Evolutionary conservation across 2,888 invertebrate species (phyloP).

Genomic region (Tineola bisselliella): DNA sequence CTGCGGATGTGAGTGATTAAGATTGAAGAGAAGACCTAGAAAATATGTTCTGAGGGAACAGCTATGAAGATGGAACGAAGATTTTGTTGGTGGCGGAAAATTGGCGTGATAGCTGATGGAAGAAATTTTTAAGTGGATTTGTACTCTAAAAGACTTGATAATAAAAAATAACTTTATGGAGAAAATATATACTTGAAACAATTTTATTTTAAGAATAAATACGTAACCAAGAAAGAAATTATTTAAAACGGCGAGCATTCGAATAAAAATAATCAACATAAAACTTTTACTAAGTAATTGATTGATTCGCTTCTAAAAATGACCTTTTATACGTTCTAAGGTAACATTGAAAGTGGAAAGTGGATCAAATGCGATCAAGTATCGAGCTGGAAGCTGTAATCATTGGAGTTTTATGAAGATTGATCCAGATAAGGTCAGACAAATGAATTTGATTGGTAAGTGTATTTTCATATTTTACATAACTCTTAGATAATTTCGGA

Average conservation of each 20-base stretch:
- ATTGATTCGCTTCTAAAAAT: conserved; percentile 6
- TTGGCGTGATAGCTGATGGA: no score
- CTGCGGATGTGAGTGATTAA: background rate
- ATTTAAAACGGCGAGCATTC: background rate
- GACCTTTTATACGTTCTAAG: conserved; percentile 9
- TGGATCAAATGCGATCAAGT: conserved; percentile 8
- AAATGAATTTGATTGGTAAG: conserved; percentile 7
- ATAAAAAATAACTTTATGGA: no score
- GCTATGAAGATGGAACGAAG: background rate
- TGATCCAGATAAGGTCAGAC: background rate
- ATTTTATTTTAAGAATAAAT: background rate
- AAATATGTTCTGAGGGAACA: background rate
- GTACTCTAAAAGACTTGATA: no score
- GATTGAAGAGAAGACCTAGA: background rate
- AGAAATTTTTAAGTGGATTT: no score
- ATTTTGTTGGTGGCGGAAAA: no score
- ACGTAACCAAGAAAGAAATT: background rate
- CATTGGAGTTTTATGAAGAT: background rate
- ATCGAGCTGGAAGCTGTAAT: background rate
- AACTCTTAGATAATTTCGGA: no score
- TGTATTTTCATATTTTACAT: background rate
- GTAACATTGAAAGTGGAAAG: conserved; percentile 12
- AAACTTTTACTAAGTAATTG: conserved; percentile 11
- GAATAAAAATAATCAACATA: background rate
- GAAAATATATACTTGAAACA: no score